Conservation (phyloP, 2,888 invertebrate species). For the Xestia xanthographa region DNA sequence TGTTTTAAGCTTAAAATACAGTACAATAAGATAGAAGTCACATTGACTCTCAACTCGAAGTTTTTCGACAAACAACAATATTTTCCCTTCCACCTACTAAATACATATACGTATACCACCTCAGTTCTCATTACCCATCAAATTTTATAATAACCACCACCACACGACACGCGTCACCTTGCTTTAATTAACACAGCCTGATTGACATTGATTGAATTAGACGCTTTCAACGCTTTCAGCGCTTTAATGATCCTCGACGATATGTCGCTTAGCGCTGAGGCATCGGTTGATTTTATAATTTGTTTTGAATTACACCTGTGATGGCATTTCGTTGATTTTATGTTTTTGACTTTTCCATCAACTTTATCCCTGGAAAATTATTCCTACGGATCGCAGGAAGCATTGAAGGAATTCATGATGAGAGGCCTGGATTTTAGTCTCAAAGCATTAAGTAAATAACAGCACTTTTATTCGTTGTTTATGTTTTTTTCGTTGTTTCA, state of each 20-base stretch:
- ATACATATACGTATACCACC: neutral
- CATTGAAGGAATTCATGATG: neutral
- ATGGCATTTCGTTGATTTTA: neutral
- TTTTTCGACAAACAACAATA: too few relatives aligned
- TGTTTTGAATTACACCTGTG: neutral
- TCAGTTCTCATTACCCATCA: neutral
- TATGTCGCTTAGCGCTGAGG: neutral
- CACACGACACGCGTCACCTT: constrained; percentile 32
- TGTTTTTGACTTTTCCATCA: neutral
- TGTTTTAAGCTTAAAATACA: neutral
- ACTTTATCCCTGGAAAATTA: neutral
- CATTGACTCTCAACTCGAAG: neutral
- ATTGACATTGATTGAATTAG: constrained; percentile 74
- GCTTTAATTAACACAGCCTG: constrained; percentile 63
- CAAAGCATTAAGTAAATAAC: neutral
- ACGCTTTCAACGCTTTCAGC: constrained; percentile 57
- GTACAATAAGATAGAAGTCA: neutral
- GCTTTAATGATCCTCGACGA: constrained; percentile 59
- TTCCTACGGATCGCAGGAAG: neutral
- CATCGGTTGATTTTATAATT: constrained; percentile 4
- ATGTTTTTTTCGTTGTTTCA: too few relatives aligned
- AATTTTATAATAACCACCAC: constrained; percentile 39
- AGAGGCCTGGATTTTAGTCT: too few relatives aligned
- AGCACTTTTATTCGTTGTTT: too few relatives aligned
- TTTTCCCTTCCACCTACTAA: too few relatives aligned